Evolutionary conservation across 2,888 invertebrate genomes (phyloP), one percentile per base, ranked within the genome.

Genomic region (Thalpophila matura): DNA sequence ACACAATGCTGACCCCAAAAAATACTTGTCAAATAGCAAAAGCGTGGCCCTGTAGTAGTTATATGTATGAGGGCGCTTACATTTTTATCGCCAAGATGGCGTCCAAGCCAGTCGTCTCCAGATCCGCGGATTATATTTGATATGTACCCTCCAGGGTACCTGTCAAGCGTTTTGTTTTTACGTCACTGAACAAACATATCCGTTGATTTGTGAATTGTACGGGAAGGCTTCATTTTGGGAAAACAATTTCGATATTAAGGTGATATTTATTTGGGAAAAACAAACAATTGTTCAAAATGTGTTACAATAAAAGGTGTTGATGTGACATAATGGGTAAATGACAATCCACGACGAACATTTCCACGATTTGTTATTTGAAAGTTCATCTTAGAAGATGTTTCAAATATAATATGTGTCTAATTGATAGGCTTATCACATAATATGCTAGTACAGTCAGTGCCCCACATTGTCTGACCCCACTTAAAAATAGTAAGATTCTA

Each of bases 51-150:
- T 33, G 47, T 59, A 35, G 56, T 61, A 72, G 66, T 71, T 71
- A 65, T 56, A 74, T 66, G 72, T 58, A 60, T 55, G 59, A 77
- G 61, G 63, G 54, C 64, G 68, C 63, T 79, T 74, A 81, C 75
- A 75, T 75, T 83, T 83, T 83, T 82, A 83, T 83, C 69, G 69
- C 64, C 65, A 65, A 74, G 35, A 74, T 74, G 71, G 67, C 72
- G 31, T 50, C 69, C 59, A 55, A 16, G 27, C 12, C 46, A 58
- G 46, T 46, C 54, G 64, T 20, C 58, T 63, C 20, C 55, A 62
- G 57, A 62, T 74, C 56, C 49, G 24, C 38, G 77, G 60, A 77
- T 79, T 74, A 79, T 70, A 58, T 76, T 60, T 65, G 54, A 66
- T 72, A 62, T 53, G 58, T 58, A 56, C 55, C 58, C 74, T 56